These are phyloP conservation scores for Epistrophella euchroma DNA, from an alignment of 2,888 invertebrate species.

Conservation along the genomic window DNA sequence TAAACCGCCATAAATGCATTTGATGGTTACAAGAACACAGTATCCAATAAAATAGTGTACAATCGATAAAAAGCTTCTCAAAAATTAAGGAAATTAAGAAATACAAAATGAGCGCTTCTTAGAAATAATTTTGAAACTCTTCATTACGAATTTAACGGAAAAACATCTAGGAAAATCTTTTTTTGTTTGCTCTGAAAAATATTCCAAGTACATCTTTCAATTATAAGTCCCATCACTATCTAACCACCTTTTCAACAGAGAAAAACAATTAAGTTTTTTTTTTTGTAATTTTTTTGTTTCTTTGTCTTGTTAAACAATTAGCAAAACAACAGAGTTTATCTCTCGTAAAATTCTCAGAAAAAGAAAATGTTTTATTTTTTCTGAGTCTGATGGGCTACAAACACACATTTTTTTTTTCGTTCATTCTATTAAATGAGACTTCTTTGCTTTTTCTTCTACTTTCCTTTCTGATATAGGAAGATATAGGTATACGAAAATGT, in stretches of 20 bases:
- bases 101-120: too few species aligned
- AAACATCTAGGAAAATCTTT: too few species aligned
- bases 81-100: too few species aligned
- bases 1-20: too few species aligned
- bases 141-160: too few species aligned
- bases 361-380: conserved; percentile 12
- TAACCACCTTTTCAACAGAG: conserved; percentile 4
- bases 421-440: conserved; percentile 1
- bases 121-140: too few species aligned
- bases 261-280: conserved; percentile 47
- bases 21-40: too few species aligned
- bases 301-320: conserved; percentile 58
- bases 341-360: conserved; percentile 49
- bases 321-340: conserved; percentile 40
- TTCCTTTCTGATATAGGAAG: background rate
- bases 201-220: background rate
- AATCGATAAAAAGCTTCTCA: too few species aligned
- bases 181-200: too few species aligned
- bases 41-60: too few species aligned
- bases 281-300: conserved; percentile 25
- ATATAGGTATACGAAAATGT: background rate
- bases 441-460: background rate
- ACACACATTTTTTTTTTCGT: conserved; percentile 17
- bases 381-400: conserved; percentile 29
- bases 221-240: background rate